These are phyloP conservation scores for Cyclophora punctaria DNA, from an alignment of 2,888 invertebrate genomes.

Conservation along the genomic window DNA sequence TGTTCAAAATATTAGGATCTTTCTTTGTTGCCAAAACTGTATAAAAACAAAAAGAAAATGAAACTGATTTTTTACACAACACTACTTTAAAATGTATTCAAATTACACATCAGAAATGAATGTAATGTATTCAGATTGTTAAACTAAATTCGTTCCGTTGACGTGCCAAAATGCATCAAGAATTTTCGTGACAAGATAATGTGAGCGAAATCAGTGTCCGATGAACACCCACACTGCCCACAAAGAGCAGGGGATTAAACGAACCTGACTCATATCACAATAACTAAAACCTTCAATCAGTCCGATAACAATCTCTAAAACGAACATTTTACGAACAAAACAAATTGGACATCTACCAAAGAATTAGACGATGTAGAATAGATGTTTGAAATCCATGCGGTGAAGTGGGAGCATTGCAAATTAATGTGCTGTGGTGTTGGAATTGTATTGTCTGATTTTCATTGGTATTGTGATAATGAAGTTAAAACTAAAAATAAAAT, in stretches of 20 bases:
- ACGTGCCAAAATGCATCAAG: neutral
- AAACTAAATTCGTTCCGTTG: neutral
- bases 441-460: too few species aligned
- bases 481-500: too few species aligned
- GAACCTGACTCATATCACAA: neutral
- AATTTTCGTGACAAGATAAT: neutral
- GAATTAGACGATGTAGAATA: slow-evolving; percentile 13
- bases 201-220: neutral
- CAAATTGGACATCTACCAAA: slow-evolving; percentile 24
- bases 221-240: neutral
- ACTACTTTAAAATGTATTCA: too few species aligned
- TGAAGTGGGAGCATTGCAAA: too few species aligned
- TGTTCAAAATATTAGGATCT: too few species aligned
- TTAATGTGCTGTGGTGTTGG: too few species aligned
- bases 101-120: too few species aligned
- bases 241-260: neutral
- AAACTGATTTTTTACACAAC: too few species aligned
- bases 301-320: slow-evolving; percentile 24
- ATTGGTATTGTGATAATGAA: too few species aligned
- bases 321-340: slow-evolving; percentile 27
- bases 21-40: too few species aligned
- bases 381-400: neutral
- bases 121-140: neutral
- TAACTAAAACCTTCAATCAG: slow-evolving; percentile 18
- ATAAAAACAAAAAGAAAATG: too few species aligned